phyloP scores from a whole-genome alignment of 2,797 vertebrate genomes.

The Eremophila alpestris region DNA sequence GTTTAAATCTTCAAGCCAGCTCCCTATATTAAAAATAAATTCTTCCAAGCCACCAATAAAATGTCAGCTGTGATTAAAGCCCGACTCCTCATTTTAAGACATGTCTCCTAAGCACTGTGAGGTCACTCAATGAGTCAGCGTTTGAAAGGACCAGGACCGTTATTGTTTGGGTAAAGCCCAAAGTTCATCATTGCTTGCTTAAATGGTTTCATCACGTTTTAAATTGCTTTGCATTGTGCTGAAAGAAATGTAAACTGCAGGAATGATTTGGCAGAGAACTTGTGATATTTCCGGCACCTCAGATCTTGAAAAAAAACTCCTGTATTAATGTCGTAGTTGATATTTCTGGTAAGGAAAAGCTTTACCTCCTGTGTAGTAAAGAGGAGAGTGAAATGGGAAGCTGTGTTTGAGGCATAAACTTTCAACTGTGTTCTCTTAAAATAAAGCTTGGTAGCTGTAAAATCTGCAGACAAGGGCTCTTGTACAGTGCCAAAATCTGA shows the following conservation, averaged over 20 bases:
- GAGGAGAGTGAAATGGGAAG: not conserved
- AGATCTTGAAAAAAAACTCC: not conserved
- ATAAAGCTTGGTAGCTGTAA: not conserved
- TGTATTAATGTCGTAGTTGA: not conserved
- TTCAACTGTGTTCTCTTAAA: not conserved
- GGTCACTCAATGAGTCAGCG: slow-evolving; percentile 36
- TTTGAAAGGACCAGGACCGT: slow-evolving; percentile 27
- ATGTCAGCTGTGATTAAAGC: slow-evolving; percentile 57
- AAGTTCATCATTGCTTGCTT: slow-evolving; percentile 13
- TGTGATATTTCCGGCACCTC: not conserved
- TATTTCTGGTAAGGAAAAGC: slow-evolving; percentile 19
- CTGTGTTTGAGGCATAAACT: not conserved
- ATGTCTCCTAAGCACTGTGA: slow-evolving; percentile 28
- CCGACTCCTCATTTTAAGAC: slow-evolving; percentile 52
- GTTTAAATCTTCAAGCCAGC: slow-evolving; percentile 48
- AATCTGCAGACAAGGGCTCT: not conserved
- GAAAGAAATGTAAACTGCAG: not conserved
- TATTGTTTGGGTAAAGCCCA: slow-evolving; percentile 44
- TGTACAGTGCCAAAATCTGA: not conserved
- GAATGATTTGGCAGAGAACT: not conserved
- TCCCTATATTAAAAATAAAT: slow-evolving; percentile 69
- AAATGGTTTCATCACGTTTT: not conserved
- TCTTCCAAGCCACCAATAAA: slow-evolving; percentile 62
- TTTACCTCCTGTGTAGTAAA: not conserved
- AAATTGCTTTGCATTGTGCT: not conserved